Evolutionary conservation across 1,140 invertebrate genomes (phyloP).

Genomic region (Drosophila jambulina): DNA sequence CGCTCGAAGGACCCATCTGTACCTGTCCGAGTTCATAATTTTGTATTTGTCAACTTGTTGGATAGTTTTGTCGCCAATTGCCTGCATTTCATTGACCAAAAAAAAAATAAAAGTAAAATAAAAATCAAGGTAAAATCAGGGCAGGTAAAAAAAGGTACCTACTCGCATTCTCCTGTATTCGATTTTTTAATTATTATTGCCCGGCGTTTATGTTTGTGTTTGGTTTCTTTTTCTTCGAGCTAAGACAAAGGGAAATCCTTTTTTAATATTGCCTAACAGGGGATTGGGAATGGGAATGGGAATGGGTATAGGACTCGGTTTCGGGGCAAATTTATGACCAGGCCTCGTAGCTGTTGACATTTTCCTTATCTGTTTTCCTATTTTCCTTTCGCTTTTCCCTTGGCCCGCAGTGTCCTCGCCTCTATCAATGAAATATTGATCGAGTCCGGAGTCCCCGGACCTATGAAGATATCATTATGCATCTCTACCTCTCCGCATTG

Average conservation of each 20-base stretch:
- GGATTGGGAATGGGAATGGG: constrained; percentile 19
- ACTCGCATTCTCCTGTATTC: constrained; percentile 16
- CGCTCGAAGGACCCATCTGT: constrained; percentile 4
- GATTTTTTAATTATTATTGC: constrained; percentile 77
- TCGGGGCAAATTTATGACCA: constrained; percentile 67
- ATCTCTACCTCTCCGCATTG: constrained; percentile 59
- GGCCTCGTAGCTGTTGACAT: constrained; percentile 72
- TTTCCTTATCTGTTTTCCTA: constrained; percentile 61
- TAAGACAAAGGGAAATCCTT: constrained; percentile 76
- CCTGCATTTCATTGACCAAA: constrained; percentile 59
- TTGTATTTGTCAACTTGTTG: constrained; percentile 38
- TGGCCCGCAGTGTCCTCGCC: constrained; percentile 43
- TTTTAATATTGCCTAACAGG: constrained; percentile 71
- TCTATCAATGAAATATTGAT: constrained; percentile 81
- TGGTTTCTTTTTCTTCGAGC: constrained; percentile 7
- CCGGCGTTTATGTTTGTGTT: constrained; percentile 53
- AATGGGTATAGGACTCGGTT: constrained; percentile 9
- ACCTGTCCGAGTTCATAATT: constrained; percentile 56
- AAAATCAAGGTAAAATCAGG: constrained; percentile 31
- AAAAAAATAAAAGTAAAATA: not conserved
- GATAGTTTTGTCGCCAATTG: constrained; percentile 71
- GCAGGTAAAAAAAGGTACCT: constrained; percentile 59
- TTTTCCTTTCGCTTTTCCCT: constrained; percentile 49
- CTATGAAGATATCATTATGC: constrained; percentile 78
- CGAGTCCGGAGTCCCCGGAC: constrained; percentile 27